Evolutionary conservation across 2,113 vertebrate genomes (phyloP).

Genomic region (Ciconia maguari): DNA sequence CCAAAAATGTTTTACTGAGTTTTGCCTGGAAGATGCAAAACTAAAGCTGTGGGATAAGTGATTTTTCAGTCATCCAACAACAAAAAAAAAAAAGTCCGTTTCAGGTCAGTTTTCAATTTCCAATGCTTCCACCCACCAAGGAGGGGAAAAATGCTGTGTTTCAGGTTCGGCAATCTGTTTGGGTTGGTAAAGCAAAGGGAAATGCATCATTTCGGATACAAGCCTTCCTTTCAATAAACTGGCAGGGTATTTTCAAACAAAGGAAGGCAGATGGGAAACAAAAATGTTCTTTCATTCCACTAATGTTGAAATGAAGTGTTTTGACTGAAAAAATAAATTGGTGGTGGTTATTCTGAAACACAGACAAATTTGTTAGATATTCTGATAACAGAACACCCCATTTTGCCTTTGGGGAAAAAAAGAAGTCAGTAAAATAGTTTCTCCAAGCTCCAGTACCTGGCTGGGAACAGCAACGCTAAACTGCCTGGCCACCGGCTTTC

Average conservation of each 20-base stretch:
- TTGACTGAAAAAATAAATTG: neutral
- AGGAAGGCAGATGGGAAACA: constrained; percentile 32
- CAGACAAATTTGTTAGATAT: neutral
- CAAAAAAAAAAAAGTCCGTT: neutral
- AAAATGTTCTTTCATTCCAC: neutral
- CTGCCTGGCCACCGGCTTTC: neutral
- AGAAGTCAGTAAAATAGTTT: neutral
- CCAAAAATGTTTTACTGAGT: neutral
- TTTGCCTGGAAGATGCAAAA: neutral
- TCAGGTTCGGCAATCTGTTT: neutral
- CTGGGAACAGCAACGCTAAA: neutral
- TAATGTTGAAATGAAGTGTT: constrained; percentile 23
- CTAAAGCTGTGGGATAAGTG: neutral
- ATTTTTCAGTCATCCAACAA: neutral
- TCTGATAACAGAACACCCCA: neutral
- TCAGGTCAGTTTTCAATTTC: neutral
- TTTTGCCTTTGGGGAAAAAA: neutral
- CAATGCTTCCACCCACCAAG: neutral
- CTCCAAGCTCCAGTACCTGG: neutral
- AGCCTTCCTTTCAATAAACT: neutral
- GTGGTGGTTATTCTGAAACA: neutral
- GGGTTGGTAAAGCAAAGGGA: constrained; percentile 10
- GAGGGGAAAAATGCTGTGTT: neutral
- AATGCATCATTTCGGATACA: neutral
- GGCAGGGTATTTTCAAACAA: constrained; percentile 11